Evolutionary conservation across 2,797 vertebrate genomes (phyloP).

Genomic region (Trichosurus vulpecula): DNA sequence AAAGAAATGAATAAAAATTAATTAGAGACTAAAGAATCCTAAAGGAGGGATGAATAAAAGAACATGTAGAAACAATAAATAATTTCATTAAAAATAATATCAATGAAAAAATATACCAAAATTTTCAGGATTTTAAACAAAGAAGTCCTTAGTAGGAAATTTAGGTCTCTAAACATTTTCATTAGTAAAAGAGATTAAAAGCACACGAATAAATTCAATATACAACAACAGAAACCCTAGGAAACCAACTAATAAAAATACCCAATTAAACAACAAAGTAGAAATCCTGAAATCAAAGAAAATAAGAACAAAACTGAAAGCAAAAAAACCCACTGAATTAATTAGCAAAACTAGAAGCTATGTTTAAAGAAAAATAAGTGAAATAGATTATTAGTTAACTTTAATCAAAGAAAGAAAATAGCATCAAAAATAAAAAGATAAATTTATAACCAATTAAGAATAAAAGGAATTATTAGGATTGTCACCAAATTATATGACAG

Average conservation of each 20-base stretch:
- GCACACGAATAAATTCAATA: neutral
- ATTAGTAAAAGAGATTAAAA: neutral
- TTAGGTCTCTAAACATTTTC: neutral
- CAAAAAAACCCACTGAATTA: neutral
- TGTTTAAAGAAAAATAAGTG: neutral
- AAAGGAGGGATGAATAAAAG: neutral
- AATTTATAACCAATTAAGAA: neutral
- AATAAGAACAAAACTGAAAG: neutral
- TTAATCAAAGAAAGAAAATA: neutral
- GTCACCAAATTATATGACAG: neutral
- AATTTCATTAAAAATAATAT: neutral
- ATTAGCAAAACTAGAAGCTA: neutral
- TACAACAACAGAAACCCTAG: neutral
- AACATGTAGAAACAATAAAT: neutral
- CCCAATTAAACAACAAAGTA: neutral
- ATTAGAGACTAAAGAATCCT: neutral
- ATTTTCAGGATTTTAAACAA: neutral
- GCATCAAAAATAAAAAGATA: neutral
- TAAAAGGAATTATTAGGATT: neutral
- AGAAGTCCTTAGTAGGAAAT: neutral
- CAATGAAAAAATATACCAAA: neutral
- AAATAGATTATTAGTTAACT: neutral
- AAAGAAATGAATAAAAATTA: neutral
- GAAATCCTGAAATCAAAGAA: neutral
- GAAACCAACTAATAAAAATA: neutral